Percentiles rank a stretch among this genome's conserved stretches.
These are phyloP conservation scores for Chelonia mydas DNA, from an alignment of 2,797 vertebrate genomes.

Conservation along the genomic window DNA sequence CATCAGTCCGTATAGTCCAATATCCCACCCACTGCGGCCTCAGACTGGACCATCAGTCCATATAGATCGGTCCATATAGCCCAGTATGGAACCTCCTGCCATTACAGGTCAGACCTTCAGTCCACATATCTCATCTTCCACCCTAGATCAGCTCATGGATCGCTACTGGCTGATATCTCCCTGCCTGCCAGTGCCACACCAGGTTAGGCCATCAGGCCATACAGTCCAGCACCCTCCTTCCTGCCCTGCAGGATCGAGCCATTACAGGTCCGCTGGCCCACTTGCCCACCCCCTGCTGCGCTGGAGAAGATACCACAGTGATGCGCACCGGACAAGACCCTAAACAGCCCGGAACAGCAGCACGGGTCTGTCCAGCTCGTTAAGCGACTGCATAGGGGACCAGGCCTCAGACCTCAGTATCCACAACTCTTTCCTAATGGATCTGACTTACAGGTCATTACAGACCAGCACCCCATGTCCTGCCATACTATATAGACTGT, in stretches of 20 bases:
- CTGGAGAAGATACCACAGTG: not conserved
- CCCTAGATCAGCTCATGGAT: not conserved
- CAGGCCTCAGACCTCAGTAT: not conserved
- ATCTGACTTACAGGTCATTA: not conserved
- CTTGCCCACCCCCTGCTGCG: too few species aligned
- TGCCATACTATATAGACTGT: too few species aligned
- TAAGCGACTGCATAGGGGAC: not conserved
- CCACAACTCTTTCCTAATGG: not conserved
- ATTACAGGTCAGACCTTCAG: not conserved
- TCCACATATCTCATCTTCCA: rapidly evolving
- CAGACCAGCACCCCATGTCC: too few species aligned
- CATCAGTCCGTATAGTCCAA: not conserved
- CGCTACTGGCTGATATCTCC: too few species aligned
- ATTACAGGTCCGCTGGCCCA: not conserved
- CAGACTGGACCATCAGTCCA: too few species aligned
- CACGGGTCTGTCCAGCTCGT: too few species aligned
- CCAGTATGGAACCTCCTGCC: too few species aligned
- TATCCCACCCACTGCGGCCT: not conserved
- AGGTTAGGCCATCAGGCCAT: too few species aligned
- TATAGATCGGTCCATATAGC: not conserved
- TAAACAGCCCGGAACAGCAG: too few species aligned
- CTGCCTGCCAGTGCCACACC: not conserved
- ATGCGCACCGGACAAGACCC: too few species aligned
- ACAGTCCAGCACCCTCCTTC: not conserved
- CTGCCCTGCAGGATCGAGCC: not conserved